Base-by-base conservation (phyloP, 2,888 invertebrate species). In the Heterodera filipjevi region DNA sequence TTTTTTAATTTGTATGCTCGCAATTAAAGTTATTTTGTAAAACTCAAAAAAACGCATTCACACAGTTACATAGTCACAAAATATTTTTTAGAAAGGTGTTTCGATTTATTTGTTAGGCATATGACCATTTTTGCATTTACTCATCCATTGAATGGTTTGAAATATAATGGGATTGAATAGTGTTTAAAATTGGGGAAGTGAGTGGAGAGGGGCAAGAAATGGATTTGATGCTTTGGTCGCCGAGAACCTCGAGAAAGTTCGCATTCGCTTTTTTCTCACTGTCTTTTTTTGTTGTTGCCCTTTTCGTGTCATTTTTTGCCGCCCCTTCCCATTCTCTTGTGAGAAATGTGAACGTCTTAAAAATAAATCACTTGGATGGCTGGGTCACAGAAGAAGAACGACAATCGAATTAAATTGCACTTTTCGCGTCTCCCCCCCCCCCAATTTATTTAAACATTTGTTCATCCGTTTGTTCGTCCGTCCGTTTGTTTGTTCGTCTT, bases 371-470 rank as follows among this genome's bases (percentile, higher is more conserved):
- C 59, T 59, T 27, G 22, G 59, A n/a, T 59, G 59, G 59, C n/a
- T 22, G 39, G 39, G 39, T 6, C 39, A 39, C 59, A 59, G n/a
- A 22, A 59, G 27, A 10, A 6, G 27, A 59, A 59, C n/a, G n/a
- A n/a, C 49, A 59, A 59, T 59, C 27, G 27, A 59, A 59, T 59
- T 59, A 59, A 59, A n/a, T 27, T 59, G 59, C 59, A n/a, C 59
- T 59, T 59, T 59, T 59, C 59, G 8, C 59, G 3, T 12, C 59
- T 5, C 22, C 8, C 6, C 6, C 27, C n/a, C 6, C n/a, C n/a
- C n/a, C n/a, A n/a, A 27, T 59, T 59, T 6, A 1, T 59, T 27
- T 59, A 3, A 59, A 1, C 27, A 59, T 59, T 59, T 59, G n/a
- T n/a, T n/a, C n/a, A n/a, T n/a, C n/a, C n/a, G n/a, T n/a, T 5